These are phyloP conservation scores for Theonella swinhoei DNA, from an alignment of 37 sponge, comb jelly and placozoan genomes.

Conservation along the genomic window DNA sequence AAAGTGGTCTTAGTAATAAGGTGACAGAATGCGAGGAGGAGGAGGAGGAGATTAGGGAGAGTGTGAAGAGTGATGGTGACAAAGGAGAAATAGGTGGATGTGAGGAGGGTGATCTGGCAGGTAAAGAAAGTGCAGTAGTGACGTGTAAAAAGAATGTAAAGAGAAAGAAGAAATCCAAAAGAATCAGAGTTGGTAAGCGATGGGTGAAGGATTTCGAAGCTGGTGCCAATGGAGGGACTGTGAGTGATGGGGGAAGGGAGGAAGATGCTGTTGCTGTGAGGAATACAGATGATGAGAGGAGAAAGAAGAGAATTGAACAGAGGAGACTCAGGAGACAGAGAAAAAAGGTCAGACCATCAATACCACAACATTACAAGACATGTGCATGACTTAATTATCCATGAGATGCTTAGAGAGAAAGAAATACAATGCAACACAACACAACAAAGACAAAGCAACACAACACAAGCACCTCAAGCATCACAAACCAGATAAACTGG, in stretches of 20 bases:
- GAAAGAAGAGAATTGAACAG: slow-evolving; percentile 20
- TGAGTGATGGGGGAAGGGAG: background rate
- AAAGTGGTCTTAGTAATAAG: background rate
- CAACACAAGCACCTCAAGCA: too few species aligned
- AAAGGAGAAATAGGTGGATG: background rate
- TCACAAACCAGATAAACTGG: too few species aligned
- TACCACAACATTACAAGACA: background rate
- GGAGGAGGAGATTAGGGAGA: background rate
- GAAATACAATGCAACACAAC: too few species aligned
- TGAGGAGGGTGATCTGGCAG: background rate
- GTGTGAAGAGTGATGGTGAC: background rate
- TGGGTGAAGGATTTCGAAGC: background rate
- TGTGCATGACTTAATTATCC: too few species aligned
- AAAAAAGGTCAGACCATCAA: slow-evolving; percentile 32
- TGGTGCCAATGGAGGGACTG: background rate
- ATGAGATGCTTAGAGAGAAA: too few species aligned
- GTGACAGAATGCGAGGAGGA: background rate
- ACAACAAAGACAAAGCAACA: too few species aligned
- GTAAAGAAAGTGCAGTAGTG: too few species aligned
- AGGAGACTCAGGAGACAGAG: slow-evolving; percentile 45
- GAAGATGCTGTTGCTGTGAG: background rate
- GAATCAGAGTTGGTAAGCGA: background rate
- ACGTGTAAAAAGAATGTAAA: slow-evolving; percentile 28
- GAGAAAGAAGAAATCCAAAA: slow-evolving; percentile 28
- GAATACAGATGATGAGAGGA: slow-evolving; percentile 7